These are phyloP conservation scores for Drosophila kepulauana DNA, from an alignment of 1,140 invertebrate species.

Conservation along the genomic window DNA sequence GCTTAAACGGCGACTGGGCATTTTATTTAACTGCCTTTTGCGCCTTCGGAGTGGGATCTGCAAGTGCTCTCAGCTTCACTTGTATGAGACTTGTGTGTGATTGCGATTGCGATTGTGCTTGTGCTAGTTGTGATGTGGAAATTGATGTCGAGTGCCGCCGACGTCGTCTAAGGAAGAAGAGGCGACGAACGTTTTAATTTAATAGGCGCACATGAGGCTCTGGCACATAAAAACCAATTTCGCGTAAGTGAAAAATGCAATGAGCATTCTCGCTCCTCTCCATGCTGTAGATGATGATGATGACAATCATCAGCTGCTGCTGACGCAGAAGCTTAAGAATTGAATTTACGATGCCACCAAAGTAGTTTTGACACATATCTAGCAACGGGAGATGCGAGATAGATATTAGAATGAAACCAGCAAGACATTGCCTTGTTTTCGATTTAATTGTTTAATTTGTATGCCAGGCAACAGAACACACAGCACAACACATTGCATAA, in stretches of 20 bases:
- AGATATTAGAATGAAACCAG: background rate
- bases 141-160: slow-evolving; percentile 57
- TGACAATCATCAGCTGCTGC: slow-evolving; percentile 47
- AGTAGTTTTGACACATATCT: slow-evolving; percentile 80
- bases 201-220: slow-evolving; percentile 79
- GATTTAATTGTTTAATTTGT: slow-evolving; percentile 77
- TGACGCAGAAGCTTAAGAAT: slow-evolving; percentile 71
- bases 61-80: slow-evolving; percentile 26
- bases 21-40: slow-evolving; percentile 68
- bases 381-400: background rate
- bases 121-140: slow-evolving; percentile 46
- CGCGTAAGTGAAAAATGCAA: slow-evolving; percentile 83
- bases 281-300: slow-evolving; percentile 45
- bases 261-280: slow-evolving; percentile 61
- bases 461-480: slow-evolving; percentile 44
- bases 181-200: slow-evolving; percentile 72
- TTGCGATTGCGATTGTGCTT: background rate
- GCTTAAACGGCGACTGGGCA: slow-evolving; percentile 69
- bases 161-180: slow-evolving; percentile 43
- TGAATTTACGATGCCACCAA: slow-evolving; percentile 75
- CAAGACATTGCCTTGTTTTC: slow-evolving; percentile 30
- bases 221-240: slow-evolving; percentile 82
- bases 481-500: slow-evolving; percentile 31
- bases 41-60: background rate
- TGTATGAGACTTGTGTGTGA: no score